A percentile compares a stretch with the other conserved stretches of the same genome.
Conservation (phyloP, 2,113 vertebrate genomes). For the Elachura formosa region DNA sequence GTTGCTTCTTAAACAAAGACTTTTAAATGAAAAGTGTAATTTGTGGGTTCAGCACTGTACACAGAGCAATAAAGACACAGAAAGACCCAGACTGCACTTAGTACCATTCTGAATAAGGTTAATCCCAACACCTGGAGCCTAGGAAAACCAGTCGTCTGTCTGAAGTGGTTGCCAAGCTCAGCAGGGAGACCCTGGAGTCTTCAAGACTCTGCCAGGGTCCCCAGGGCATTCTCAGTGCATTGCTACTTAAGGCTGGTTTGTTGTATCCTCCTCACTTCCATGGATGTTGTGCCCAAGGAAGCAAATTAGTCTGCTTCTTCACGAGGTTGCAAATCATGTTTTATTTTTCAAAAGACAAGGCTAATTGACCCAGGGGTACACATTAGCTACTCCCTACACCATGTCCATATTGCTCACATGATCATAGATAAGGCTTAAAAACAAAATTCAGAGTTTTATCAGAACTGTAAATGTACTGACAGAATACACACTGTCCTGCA, state of each 20-base stretch:
- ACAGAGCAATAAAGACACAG: not conserved
- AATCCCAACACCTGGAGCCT: not conserved
- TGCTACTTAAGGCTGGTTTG: not conserved
- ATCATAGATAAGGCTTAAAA: not conserved
- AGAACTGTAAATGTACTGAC: not conserved
- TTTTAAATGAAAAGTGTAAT: not conserved
- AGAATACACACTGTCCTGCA: not conserved
- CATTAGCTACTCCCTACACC: not conserved
- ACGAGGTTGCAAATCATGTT: not conserved
- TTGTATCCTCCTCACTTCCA: not conserved
- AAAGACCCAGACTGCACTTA: not conserved
- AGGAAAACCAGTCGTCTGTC: not conserved
- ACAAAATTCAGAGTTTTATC: not conserved
- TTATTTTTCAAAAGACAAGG: not conserved
- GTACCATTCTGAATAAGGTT: not conserved
- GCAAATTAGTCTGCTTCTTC: not conserved
- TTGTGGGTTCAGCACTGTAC: not conserved
- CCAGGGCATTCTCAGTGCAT: not conserved
- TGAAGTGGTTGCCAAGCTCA: accelerated
- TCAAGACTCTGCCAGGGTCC: not conserved
- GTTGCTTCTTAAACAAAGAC: not conserved
- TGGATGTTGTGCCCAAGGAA: not conserved
- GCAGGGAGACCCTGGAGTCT: not conserved
- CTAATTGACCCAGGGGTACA: accelerated
- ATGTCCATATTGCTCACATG: not conserved